Conservation (phyloP, 2,888 invertebrate genomes). For the Xanthia icteritia region DNA sequence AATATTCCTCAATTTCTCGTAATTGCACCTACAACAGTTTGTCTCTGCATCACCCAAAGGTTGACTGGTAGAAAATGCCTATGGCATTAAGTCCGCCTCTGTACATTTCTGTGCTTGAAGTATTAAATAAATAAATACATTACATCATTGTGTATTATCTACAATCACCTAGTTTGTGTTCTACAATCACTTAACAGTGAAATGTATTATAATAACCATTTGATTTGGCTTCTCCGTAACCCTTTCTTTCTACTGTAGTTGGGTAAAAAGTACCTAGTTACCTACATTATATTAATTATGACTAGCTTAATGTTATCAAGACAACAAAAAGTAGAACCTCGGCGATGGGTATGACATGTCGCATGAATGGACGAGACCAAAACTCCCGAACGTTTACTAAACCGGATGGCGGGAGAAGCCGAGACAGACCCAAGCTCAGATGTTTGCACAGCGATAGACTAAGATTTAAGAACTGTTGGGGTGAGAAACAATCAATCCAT, state of each 20-base stretch:
- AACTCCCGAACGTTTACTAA: background rate
- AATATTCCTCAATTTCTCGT: no score
- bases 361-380: background rate
- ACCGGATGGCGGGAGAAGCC: background rate
- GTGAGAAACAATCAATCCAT: background rate
- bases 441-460: background rate
- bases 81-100: no score
- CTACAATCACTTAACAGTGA: background rate
- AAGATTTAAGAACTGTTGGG: background rate
- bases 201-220: background rate
- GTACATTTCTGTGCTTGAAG: no score
- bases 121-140: no score
- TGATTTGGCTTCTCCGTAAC: background rate
- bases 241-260: background rate
- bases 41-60: no score
- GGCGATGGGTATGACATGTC: background rate
- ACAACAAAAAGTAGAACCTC: background rate
- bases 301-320: background rate
- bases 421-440: background rate
- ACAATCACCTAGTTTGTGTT: background rate
- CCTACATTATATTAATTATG: background rate
- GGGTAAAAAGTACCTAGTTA: no score
- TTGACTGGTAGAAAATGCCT: no score
- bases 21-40: no score
- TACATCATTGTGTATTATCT: conserved; percentile 3